Percentiles rank a stretch among this genome's conserved stretches.
Conservation (phyloP, 2,113 vertebrate species). For the Ictidomys tridecemlineatus region DNA sequence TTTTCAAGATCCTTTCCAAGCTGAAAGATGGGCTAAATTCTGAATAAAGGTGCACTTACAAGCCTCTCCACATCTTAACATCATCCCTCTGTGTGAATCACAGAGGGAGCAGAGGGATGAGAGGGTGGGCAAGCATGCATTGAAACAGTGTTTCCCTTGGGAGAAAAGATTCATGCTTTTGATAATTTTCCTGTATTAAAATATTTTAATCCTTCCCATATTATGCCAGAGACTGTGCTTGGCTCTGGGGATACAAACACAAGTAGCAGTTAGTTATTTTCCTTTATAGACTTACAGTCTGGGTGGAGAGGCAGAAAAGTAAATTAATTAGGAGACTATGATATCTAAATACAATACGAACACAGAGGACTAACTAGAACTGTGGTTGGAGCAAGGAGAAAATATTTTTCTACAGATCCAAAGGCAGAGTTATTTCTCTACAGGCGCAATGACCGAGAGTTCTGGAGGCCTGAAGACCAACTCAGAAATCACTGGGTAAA, state of each 20-base stretch:
- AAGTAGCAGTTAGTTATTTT: neutral
- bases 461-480: neutral
- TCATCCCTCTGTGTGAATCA: neutral
- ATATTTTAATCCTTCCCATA: neutral
- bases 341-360: neutral
- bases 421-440: neutral
- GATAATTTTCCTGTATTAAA: neutral
- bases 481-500: neutral
- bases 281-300: neutral
- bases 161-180: neutral
- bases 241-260: no score
- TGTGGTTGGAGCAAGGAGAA: rapidly evolving
- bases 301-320: neutral
- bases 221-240: neutral
- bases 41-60: rapidly evolving
- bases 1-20: neutral
- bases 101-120: neutral
- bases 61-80: neutral
- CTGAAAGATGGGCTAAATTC: no score
- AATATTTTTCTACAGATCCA: neutral
- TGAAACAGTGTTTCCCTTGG: neutral
- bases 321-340: neutral
- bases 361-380: neutral
- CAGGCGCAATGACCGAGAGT: no score
- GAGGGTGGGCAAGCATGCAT: neutral